Evolutionary conservation across 2,888 invertebrate genomes (phyloP), one percentile per base, ranked within the genome.

Genomic region (Leptopilina myrica): DNA sequence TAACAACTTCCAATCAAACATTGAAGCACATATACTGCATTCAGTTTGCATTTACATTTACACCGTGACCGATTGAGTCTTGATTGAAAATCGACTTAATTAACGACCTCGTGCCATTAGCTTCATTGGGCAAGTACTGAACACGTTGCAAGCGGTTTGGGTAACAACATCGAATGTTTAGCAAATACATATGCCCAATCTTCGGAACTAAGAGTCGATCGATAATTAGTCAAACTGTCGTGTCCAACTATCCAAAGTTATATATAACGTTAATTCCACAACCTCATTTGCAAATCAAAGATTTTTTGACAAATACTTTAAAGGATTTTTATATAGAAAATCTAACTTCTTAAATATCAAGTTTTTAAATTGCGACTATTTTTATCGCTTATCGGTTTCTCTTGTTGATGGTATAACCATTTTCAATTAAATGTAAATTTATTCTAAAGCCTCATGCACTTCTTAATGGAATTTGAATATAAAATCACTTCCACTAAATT

Each of bases 41-140:
- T 79, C 73, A 56, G 81, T 80, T 56, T 85, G 84, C 85, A 89
- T 89, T 90, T 88, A 89, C 89, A 90, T 89, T 89, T 88, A 90
- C 89, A 89, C 85, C 87, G 87, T 86, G 88, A 88, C 86, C 88
- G 89, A 90, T 89, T 89, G 90, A 89, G 89, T 89, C 90, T 88
- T 87, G 89, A 89, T 89, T 89, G 88, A 88, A 89, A 90, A 90
- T 90, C 85, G 85, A 86, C 87, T 90, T 88, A 90, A 90, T 89
- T 87, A 90, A 89, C 89, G 84, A 85, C 83, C 83, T 84, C 46
- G 62, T 79, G 83, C 85, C 84, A 87, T 90, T 87, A 87, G 86
- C 87, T 88, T 89, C 88, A 89, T 90, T 86, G 86, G 80, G 81
- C 79, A 78, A 78, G 84, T 59, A 20, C 73, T 59, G 73, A 33